Percentiles rank a stretch among this genome's conserved stretches.
Conservation (phyloP, 2,797 vertebrate genomes). For the Ctenochaetus hawaiiensis region DNA sequence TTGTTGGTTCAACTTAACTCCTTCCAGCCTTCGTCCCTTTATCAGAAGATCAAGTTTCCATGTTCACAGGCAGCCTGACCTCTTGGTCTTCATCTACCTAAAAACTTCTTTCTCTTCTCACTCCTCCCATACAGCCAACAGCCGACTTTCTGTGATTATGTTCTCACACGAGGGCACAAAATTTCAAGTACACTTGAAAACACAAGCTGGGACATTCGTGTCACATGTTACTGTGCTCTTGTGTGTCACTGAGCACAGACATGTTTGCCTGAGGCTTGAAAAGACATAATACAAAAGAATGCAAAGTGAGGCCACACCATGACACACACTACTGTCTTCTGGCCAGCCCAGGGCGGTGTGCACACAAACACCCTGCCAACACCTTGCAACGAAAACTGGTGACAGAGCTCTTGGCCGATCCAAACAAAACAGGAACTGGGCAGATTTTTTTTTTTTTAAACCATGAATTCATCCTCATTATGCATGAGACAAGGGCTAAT, state of each 20-base stretch:
- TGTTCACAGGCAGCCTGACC: conserved; percentile 47
- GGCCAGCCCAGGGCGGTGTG: conserved; percentile 27
- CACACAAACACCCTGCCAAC: conserved; percentile 40
- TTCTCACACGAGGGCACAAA: conserved; percentile 22
- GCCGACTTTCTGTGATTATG: conserved; percentile 31
- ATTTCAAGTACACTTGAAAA: conserved; percentile 51
- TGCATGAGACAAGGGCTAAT: conserved; percentile 15
- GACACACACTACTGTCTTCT: conserved; percentile 57
- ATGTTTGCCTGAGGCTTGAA: conserved; percentile 61
- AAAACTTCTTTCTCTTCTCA: conserved; percentile 12
- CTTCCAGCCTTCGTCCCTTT: conserved; percentile 43
- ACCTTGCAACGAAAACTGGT: conserved; percentile 34
- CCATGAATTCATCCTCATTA: conserved; percentile 38
- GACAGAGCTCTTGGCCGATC: conserved; percentile 15
- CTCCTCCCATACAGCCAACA: conserved; percentile 22
- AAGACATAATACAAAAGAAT: conserved; percentile 61
- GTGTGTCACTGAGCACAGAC: conserved; percentile 53
- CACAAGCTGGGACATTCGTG: conserved; percentile 33
- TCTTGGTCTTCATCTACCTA: conserved; percentile 34
- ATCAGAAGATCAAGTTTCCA: conserved; percentile 54
- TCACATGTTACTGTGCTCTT: conserved; percentile 56
- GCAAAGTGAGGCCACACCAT: conserved; percentile 62
- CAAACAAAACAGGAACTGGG: conserved; percentile 46
- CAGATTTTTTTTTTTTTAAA: background rate
- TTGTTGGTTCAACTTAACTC: conserved; percentile 61